Conservation (phyloP, 2,797 vertebrate species). For the Phataginus tetradactyla region DNA sequence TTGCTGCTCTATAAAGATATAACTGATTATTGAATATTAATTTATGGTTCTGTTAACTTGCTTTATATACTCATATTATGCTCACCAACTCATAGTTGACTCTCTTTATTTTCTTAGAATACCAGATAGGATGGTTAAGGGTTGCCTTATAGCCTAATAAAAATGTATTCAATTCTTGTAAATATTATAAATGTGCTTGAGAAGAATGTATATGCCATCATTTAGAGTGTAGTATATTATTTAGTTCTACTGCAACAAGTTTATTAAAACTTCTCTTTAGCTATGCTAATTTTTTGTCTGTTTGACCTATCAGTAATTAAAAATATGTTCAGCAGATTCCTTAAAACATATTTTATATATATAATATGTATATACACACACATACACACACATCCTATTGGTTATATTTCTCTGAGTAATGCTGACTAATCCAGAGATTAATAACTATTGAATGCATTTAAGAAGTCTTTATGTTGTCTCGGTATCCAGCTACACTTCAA, state of each 20-base stretch:
- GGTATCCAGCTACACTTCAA: background rate
- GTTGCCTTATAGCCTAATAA: background rate
- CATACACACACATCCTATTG: background rate
- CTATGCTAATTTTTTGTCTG: background rate
- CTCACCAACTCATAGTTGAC: background rate
- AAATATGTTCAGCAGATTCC: background rate
- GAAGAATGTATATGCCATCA: background rate
- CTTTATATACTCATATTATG: background rate
- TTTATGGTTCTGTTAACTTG: slow-evolving; percentile 1
- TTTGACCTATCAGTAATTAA: background rate
- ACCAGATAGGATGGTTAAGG: background rate
- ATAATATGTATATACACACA: too few relatives aligned
- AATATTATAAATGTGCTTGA: background rate
- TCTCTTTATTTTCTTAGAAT: background rate
- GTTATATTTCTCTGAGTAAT: background rate
- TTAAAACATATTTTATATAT: too few relatives aligned
- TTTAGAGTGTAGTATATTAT: background rate
- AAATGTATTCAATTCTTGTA: background rate
- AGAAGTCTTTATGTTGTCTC: background rate
- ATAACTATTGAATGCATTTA: background rate
- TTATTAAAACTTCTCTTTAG: background rate
- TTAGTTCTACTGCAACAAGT: background rate
- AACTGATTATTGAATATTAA: background rate
- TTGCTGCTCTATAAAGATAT: background rate
- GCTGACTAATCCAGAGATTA: background rate